These are phyloP conservation scores for Alectoris magna DNA, from an alignment of 2,797 vertebrate genomes.

Conservation along the genomic window DNA sequence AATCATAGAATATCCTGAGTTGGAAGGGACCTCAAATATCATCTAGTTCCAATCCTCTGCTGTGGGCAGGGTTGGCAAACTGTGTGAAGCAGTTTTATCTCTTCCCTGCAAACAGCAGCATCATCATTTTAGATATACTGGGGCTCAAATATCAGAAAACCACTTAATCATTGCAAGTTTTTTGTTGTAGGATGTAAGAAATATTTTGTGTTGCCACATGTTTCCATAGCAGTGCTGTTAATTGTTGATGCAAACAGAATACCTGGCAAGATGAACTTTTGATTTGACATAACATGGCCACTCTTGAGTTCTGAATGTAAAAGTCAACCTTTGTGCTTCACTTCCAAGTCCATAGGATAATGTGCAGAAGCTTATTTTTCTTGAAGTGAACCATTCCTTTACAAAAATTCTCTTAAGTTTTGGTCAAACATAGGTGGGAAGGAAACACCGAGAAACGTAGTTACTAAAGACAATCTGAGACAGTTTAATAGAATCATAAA, in stretches of 20 bases:
- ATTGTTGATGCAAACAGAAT: not conserved
- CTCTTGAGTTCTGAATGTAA: not conserved
- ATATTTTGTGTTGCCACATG: not conserved
- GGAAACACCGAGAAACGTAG: accelerated
- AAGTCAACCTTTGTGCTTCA: not conserved
- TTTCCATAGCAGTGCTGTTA: accelerated
- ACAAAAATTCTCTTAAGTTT: not conserved
- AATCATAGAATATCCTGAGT: no score
- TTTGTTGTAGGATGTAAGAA: not conserved
- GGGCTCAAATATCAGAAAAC: not conserved
- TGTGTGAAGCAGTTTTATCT: not conserved
- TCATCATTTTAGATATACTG: not conserved
- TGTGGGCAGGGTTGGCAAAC: not conserved
- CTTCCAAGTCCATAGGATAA: not conserved
- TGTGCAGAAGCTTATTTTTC: not conserved
- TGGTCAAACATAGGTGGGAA: not conserved
- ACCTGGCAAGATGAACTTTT: not conserved
- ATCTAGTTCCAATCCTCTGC: no score
- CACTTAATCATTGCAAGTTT: not conserved
- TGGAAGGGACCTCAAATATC: no score
- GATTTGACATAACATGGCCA: not conserved
- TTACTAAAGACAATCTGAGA: not conserved
- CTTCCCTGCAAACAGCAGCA: not conserved
- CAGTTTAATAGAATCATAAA: not conserved
- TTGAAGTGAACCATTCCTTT: not conserved